Conservation (phyloP, 2,113 vertebrate species). For the Corydoras maculifer region DNA sequence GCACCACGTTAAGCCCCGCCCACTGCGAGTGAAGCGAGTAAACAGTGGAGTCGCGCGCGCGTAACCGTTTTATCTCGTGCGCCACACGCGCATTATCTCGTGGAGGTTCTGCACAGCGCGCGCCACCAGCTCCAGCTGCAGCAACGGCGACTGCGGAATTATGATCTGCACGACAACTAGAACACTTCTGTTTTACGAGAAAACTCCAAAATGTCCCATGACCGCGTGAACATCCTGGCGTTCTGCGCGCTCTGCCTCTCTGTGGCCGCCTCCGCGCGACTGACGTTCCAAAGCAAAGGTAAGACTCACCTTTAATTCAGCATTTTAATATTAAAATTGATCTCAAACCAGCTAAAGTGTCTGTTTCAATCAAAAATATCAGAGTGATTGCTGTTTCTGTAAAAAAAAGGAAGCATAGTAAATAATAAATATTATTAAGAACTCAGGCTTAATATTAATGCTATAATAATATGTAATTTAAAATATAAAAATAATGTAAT, state of each 20-base stretch:
- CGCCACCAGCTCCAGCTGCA: neutral
- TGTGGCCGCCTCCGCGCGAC: conserved; percentile 17
- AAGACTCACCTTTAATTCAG: conserved; percentile 11
- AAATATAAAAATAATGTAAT: too few relatives aligned
- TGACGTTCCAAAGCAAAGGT: conserved; percentile 59
- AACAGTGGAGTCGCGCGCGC: conserved; percentile 49
- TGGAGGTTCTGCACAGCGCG: conserved; percentile 23
- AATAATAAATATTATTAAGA: too few relatives aligned
- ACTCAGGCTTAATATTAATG: too few relatives aligned
- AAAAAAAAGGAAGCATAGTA: too few relatives aligned
- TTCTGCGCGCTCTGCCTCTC: conserved; percentile 35
- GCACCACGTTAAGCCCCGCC: conserved; percentile 34
- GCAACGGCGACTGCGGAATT: conserved; percentile 36
- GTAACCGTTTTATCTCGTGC: conserved; percentile 53
- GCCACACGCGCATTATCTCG: conserved; percentile 53
- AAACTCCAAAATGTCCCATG: conserved; percentile 52
- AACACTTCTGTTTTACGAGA: conserved; percentile 36
- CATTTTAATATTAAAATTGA: too few relatives aligned
- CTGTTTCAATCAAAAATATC: too few relatives aligned
- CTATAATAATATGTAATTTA: too few relatives aligned
- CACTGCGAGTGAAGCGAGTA: conserved; percentile 45
- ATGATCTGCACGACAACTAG: conserved; percentile 38
- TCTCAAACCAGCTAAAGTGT: too few relatives aligned
- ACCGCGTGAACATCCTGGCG: conserved; percentile 41
- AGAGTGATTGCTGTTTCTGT: too few relatives aligned